phyloP scores from a whole-genome alignment of 2,797 vertebrate genomes.

The Catostomus latipinnis region DNA sequence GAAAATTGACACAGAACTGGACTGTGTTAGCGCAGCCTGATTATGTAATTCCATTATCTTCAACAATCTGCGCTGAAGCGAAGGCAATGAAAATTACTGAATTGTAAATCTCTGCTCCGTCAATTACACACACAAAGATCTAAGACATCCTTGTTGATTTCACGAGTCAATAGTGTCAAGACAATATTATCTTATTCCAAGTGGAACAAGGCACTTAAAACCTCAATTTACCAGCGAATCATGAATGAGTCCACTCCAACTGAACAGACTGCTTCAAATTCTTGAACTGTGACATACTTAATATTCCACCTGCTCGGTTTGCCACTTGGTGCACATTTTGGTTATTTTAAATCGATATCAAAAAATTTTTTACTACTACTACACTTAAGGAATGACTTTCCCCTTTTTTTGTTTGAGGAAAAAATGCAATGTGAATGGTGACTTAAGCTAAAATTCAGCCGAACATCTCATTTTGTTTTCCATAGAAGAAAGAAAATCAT shows the following conservation, averaged over 20 bases:
- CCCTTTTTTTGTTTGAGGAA: too few species aligned
- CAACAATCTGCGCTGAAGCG: conserved; percentile 73
- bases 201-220: conserved; percentile 40
- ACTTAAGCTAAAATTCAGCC: too few species aligned
- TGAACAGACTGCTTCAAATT: conserved; percentile 28
- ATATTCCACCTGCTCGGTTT: conserved; percentile 32
- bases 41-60: conserved; percentile 78
- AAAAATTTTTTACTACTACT: neutral
- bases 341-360: conserved; percentile 29
- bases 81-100: conserved; percentile 69
- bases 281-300: neutral
- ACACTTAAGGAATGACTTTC: neutral
- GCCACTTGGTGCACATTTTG: neutral
- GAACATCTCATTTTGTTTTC: too few species aligned
- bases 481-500: too few species aligned
- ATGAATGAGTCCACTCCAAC: neutral
- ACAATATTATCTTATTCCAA: conserved; percentile 37
- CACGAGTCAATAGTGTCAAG: conserved; percentile 41
- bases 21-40: conserved; percentile 61
- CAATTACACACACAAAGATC: conserved; percentile 59
- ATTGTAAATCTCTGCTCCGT: conserved; percentile 73
- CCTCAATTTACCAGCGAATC: conserved; percentile 45
- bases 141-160: conserved; percentile 16
- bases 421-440: too few species aligned
- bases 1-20: conserved; percentile 60